Base-by-base conservation (phyloP, 2,113 vertebrate genomes). In the Cyphomyrus discorhynchus region DNA sequence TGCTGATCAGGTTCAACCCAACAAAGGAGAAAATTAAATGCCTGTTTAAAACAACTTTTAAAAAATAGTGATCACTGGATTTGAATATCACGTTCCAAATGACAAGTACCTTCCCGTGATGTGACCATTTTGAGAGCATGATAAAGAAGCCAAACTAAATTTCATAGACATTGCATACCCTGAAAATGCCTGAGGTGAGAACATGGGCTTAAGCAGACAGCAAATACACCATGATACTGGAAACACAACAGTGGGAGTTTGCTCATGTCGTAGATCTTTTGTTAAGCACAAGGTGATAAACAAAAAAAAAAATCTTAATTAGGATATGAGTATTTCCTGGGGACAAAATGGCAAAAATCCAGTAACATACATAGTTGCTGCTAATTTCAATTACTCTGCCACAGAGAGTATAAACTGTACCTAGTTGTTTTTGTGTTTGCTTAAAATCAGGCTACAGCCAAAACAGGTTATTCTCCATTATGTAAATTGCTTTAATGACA, bases 1-100 rank as follows among this genome's bases (percentile, higher is more conserved):
- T 31, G 24, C 24, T 24, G 45, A 47, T 46, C 42, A 47, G 62
- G 24, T 53, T 89, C 19, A 83, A 52, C 35, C 31, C 88, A 89
- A 70, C n/a, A 42, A 89, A 80, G 39, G 13, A 39, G 19, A 31
- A 88, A 88, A 70, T 35, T 15, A 88, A 80, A 82, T 24, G 10
- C 62, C 15, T 80, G n/a, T 82, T 82, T 52, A 89, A 89, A 89
- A 82, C 19, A 89, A 49, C 45, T 17, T 74, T 66, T 70, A 31
- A 42, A 89, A 89, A 77, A 49, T 53, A 49, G 62, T 49, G 45
- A 89, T 45, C 52, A 80, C 45, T 49, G 62, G 42, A 82, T 39
- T 89, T 82, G 46, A 82, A 83, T 17, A 11, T 52, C 27, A 42
- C 6, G 17, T 52, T 49, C 70, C 8, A 70, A 66, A n/a, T 27